A percentile compares a stretch with the other conserved stretches of the same genome.
These are phyloP conservation scores for Papilio machaon DNA, from an alignment of 1,140 invertebrate genomes.

Conservation along the genomic window DNA sequence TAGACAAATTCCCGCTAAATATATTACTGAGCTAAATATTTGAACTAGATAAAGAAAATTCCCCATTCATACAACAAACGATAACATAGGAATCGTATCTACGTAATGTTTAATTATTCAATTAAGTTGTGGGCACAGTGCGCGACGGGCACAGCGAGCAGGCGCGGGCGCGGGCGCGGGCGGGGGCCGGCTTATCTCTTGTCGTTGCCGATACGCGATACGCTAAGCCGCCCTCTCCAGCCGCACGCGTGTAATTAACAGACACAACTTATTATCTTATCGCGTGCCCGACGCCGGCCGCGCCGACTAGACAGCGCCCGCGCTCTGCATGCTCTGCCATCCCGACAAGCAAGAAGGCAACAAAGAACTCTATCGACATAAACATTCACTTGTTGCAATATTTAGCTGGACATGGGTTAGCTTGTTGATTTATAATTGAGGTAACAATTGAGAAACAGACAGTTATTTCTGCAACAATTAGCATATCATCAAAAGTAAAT, in stretches of 20 bases:
- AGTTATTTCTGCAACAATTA: no score
- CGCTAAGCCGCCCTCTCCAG: slow-evolving; percentile 11
- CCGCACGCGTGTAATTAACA: slow-evolving; percentile 13
- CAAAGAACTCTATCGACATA: no score
- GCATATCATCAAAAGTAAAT: no score
- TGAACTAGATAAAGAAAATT: slow-evolving; percentile 10
- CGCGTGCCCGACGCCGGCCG: background rate
- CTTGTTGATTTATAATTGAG: no score
- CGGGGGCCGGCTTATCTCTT: background rate
- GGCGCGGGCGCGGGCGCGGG: background rate
- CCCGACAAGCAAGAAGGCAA: no score
- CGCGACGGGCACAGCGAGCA: background rate
- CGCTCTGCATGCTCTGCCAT: no score
- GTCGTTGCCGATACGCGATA: background rate
- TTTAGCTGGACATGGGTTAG: no score
- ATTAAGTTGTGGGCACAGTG: background rate
- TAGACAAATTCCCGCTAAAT: no score
- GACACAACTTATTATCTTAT: slow-evolving; percentile 6
- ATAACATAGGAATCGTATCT: background rate
- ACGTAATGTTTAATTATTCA: slow-evolving; percentile 11
- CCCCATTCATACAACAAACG: slow-evolving; percentile 1
- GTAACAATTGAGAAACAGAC: no score
- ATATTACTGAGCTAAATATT: background rate
- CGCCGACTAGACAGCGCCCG: no score
- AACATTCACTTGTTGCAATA: no score